phyloP scores from a whole-genome alignment of 2,113 vertebrate genomes.

The Columba janthina region DNA sequence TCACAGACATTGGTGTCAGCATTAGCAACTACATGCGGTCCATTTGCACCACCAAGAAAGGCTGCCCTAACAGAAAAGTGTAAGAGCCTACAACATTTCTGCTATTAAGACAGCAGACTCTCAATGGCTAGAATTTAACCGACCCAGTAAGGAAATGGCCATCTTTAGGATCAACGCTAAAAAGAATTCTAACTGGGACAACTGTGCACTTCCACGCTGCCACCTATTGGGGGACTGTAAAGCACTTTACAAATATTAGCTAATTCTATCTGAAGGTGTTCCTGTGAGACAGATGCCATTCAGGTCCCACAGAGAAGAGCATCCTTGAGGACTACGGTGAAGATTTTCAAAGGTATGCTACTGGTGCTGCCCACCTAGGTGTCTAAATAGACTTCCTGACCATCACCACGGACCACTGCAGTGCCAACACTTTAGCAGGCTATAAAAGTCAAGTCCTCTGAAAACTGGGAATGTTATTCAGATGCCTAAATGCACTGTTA shows the following conservation, averaged over 20 bases:
- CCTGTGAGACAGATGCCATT: neutral
- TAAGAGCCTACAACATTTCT: neutral
- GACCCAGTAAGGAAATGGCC: neutral
- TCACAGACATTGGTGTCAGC: neutral
- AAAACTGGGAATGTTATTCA: neutral
- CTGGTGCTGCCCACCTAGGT: neutral
- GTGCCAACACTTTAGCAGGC: neutral
- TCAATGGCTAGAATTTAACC: neutral
- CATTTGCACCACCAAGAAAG: neutral
- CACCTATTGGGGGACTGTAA: conserved; percentile 31
- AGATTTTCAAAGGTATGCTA: neutral
- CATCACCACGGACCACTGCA: neutral
- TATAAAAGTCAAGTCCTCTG: neutral
- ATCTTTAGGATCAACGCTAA: neutral
- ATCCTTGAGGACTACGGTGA: neutral
- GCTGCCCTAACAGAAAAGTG: neutral
- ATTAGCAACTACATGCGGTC: neutral
- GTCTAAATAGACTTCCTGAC: neutral
- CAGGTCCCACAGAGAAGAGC: neutral
- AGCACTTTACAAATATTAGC: neutral
- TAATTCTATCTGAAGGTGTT: neutral
- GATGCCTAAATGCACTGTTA: neutral
- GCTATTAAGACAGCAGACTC: neutral
- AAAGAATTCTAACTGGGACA: neutral
- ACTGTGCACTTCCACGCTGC: conserved; percentile 32